These are phyloP conservation scores for Mobula birostris DNA, from an alignment of 2,113 vertebrate species.

Conservation along the genomic window DNA sequence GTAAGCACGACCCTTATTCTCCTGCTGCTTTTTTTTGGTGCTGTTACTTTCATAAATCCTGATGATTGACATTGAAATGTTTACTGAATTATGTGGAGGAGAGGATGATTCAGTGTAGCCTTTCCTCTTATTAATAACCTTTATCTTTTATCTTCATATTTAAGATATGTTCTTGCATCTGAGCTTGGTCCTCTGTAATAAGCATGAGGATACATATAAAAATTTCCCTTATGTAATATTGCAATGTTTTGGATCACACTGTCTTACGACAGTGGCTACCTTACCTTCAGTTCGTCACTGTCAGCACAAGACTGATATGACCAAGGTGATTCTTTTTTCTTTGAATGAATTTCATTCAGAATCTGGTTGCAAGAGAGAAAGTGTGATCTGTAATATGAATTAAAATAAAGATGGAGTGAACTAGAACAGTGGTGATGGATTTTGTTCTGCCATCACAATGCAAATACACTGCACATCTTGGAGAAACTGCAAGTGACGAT, in stretches of 20 bases:
- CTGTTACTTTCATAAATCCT: neutral
- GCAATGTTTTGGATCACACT: neutral
- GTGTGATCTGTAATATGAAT: neutral
- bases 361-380: neutral
- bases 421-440: neutral
- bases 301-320: neutral
- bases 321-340: neutral
- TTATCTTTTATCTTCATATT: no score
- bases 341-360: constrained; percentile 1
- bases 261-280: neutral
- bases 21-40: neutral
- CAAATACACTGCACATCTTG: neutral
- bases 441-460: neutral
- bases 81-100: neutral
- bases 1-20: neutral
- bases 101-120: neutral
- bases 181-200: neutral
- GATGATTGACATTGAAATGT: neutral
- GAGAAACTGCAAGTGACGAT: neutral
- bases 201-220: neutral
- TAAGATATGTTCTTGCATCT: neutral
- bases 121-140: neutral
- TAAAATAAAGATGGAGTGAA: constrained; percentile 2
- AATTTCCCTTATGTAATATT: neutral
- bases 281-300: neutral